Conservation (phyloP, 2,113 vertebrate species). For the Sylvilagus bachmani region DNA sequence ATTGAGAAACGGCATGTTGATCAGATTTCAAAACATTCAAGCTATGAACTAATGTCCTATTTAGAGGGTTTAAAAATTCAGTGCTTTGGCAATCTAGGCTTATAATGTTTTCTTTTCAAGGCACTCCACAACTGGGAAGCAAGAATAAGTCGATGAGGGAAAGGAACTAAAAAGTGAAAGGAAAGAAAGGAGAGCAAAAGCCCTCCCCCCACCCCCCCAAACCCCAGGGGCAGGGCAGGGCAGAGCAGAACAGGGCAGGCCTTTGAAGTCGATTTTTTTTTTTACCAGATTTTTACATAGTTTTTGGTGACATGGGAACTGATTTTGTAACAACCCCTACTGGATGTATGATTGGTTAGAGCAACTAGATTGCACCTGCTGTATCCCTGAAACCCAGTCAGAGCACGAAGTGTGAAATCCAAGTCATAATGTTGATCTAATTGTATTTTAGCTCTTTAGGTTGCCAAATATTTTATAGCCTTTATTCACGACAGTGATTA, state of each 20-base stretch:
- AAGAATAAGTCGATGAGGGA: constrained; percentile 51
- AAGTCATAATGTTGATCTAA: not conserved
- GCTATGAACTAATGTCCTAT: constrained; percentile 88
- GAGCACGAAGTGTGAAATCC: not conserved
- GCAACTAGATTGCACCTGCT: not conserved
- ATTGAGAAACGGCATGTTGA: constrained; percentile 88
- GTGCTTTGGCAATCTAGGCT: constrained; percentile 68
- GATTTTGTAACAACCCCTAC: not conserved
- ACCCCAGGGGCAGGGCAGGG: not conserved
- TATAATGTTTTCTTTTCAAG: constrained; percentile 71
- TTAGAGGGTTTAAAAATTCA: constrained; percentile 86
- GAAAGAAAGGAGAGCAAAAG: not conserved
- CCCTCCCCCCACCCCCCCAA: not conserved
- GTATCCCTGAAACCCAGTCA: not conserved
- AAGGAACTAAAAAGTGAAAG: not conserved
- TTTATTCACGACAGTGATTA: constrained; percentile 36
- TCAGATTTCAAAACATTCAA: constrained; percentile 89
- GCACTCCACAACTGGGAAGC: constrained; percentile 10
- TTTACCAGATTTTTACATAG: not conserved
- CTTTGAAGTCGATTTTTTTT: not conserved
- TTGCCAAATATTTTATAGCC: not conserved
- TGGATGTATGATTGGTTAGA: not conserved
- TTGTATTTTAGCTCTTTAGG: constrained; percentile 24
- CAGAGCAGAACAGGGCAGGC: not conserved
- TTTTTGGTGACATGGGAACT: not conserved